These are phyloP conservation scores for Eulemur albifrons DNA, from an alignment of 2,797 vertebrate species.

Conservation along the genomic window DNA sequence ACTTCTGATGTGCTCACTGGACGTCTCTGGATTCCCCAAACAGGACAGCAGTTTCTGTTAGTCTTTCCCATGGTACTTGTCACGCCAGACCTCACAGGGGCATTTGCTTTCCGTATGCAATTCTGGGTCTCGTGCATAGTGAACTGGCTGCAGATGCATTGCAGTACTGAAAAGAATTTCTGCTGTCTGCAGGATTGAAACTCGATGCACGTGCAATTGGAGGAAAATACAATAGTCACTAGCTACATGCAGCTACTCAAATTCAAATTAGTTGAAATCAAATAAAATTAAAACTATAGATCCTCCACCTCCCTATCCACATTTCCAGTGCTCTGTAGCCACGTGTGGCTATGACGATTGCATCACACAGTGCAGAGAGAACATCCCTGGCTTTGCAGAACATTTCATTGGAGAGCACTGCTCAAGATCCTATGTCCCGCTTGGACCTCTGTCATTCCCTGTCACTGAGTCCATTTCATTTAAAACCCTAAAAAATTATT, in stretches of 20 bases:
- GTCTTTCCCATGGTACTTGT: neutral
- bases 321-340: neutral
- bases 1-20: fast-evolving
- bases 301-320: neutral
- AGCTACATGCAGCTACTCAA: neutral
- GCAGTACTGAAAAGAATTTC: neutral
- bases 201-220: neutral
- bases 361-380: fast-evolving
- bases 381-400: neutral
- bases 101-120: fast-evolving
- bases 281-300: neutral
- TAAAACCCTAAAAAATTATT: neutral
- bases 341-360: fast-evolving
- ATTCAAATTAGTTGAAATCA: neutral
- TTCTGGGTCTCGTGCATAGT: fast-evolving
- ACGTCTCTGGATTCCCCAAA: too few species aligned
- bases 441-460: neutral
- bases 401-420: fast-evolving
- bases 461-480: neutral
- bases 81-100: neutral
- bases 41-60: fast-evolving
- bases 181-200: fast-evolving
- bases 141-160: fast-evolving
- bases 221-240: neutral
- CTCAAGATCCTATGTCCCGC: too few species aligned